These are phyloP conservation scores for Diaprepes abbreviatus DNA, from an alignment of 2,888 invertebrate species.

Conservation along the genomic window DNA sequence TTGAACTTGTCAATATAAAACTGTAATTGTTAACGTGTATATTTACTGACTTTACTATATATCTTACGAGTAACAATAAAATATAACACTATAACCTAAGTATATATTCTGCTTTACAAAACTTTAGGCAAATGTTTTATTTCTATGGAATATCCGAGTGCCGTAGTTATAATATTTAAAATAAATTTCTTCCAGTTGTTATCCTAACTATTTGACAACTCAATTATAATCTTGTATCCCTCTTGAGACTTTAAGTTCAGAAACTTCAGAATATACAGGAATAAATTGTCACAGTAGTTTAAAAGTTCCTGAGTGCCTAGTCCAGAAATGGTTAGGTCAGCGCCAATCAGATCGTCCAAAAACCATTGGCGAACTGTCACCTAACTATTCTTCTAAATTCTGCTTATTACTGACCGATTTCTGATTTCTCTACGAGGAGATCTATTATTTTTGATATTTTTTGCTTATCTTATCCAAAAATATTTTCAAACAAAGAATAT, in stretches of 20 bases:
- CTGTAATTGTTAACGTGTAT: too few relatives aligned
- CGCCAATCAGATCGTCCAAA: too few relatives aligned
- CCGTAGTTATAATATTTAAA: conserved; percentile 27
- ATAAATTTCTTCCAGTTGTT: conserved; percentile 43
- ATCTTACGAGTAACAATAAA: too few relatives aligned
- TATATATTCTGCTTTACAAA: not conserved
- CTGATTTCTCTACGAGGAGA: too few relatives aligned
- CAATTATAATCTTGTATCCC: conserved; percentile 40
- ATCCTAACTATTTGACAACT: conserved; percentile 40
- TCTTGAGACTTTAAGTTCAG: conserved; percentile 3
- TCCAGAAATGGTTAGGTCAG: not conserved
- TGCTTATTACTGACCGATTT: not conserved
- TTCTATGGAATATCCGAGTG: conserved; percentile 28
- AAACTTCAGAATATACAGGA: conserved; percentile 16
- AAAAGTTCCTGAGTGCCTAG: not conserved
- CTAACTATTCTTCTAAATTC: not conserved
- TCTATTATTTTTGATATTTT: too few relatives aligned
- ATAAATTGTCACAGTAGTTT: conserved; percentile 15
- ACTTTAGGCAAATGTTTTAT: conserved; percentile 23
- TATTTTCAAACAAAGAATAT: too few relatives aligned
- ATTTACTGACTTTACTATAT: too few relatives aligned
- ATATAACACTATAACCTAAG: not conserved
- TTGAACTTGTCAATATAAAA: too few relatives aligned
- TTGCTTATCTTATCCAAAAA: too few relatives aligned
- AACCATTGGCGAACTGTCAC: too few relatives aligned